A percentile compares a stretch with the other conserved stretches of the same genome.
Evolutionary conservation across 2,888 invertebrate genomes (phyloP).

Genomic region (Calameuta filiformis): DNA sequence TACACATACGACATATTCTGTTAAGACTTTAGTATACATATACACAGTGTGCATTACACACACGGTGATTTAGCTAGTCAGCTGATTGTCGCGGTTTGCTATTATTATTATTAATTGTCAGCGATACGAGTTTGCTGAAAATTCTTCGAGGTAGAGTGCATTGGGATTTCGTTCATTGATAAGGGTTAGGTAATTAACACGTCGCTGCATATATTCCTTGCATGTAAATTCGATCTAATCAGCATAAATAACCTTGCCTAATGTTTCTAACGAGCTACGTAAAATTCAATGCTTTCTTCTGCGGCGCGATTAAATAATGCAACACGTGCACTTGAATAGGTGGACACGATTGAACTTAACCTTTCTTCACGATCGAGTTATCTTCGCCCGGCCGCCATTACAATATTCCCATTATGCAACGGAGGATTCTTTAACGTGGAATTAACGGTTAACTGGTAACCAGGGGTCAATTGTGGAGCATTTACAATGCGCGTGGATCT

Average conservation of each 20-base stretch:
- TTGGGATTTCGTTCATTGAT: neutral
- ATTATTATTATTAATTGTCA: neutral
- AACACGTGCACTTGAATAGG: constrained; percentile 15
- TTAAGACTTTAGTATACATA: neutral
- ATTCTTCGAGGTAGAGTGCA: neutral
- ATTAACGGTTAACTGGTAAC: neutral
- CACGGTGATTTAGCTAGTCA: neutral
- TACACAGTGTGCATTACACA: neutral
- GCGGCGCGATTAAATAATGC: constrained; percentile 11
- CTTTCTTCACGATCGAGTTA: constrained; percentile 6
- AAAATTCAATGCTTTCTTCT: constrained; percentile 16
- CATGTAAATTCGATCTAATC: constrained; percentile 32
- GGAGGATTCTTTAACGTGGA: neutral
- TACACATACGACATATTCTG: neutral
- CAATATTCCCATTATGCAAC: neutral
- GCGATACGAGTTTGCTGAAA: neutral
- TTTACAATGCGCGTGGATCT: neutral
- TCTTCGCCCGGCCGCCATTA: neutral
- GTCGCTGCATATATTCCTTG: constrained; percentile 18
- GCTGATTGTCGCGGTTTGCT: neutral
- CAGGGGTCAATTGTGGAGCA: neutral
- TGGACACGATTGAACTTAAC: constrained; percentile 17
- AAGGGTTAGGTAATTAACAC: constrained; percentile 18
- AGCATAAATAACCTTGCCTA: constrained; percentile 27
- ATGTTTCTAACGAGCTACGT: constrained; percentile 28